Percentiles rank a stretch among this genome's conserved stretches.
phyloP scores from a whole-genome alignment of 2,113 vertebrate species.

The Panurus biarmicus region DNA sequence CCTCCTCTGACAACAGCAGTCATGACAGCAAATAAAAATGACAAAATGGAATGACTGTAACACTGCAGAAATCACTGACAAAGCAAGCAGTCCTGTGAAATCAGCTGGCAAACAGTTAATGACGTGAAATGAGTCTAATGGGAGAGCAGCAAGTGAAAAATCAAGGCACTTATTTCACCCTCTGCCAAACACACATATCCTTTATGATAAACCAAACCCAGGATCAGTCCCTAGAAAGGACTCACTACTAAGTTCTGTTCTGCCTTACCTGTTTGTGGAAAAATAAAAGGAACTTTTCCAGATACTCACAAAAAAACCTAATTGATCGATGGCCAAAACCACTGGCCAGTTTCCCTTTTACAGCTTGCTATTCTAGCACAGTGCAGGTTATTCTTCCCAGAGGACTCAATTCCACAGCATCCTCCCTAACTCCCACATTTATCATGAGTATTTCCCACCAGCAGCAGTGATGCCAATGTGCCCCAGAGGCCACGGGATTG shows the following conservation, averaged over 20 bases:
- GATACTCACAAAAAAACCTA: neutral
- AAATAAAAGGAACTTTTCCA: neutral
- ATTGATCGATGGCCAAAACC: neutral
- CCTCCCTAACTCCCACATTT: neutral
- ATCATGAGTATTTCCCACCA: neutral
- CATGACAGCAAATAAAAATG: constrained; percentile 68
- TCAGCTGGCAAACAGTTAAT: neutral
- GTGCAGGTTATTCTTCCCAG: neutral
- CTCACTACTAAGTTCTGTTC: neutral
- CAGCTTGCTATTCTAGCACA: neutral
- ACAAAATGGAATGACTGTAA: constrained; percentile 68
- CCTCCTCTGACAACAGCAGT: constrained; percentile 70
- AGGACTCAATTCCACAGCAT: neutral
- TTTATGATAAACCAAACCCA: neutral
- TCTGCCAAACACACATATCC: neutral
- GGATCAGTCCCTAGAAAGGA: neutral
- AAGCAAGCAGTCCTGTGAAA: constrained; percentile 25
- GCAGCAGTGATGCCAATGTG: neutral
- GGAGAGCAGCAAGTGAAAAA: neutral
- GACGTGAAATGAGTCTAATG: neutral
- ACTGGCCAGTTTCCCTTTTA: neutral
- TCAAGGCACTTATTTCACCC: neutral
- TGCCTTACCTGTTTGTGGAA: neutral
- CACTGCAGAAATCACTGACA: constrained; percentile 10
- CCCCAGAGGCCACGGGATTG: neutral